phyloP scores from a whole-genome alignment of 2,113 vertebrate species.

The Phalacrocorax aristotelis region DNA sequence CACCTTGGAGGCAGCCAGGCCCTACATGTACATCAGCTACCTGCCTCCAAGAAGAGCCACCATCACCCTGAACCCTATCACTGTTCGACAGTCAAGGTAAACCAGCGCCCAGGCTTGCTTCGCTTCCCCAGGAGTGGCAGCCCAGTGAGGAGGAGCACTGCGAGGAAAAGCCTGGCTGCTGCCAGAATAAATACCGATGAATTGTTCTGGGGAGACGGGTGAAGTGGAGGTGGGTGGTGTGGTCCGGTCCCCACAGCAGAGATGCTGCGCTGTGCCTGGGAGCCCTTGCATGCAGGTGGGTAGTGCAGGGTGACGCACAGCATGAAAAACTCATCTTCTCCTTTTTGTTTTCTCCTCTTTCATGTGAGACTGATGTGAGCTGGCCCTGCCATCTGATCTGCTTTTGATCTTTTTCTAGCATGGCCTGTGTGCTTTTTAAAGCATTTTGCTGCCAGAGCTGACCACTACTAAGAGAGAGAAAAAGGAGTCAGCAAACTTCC shows the following conservation, averaged over 20 bases:
- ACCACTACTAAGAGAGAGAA: conserved; percentile 18
- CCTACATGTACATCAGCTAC: rapidly evolving
- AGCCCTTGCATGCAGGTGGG: neutral
- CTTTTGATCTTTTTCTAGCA: conserved; percentile 62
- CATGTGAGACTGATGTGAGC: neutral
- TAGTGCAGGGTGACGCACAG: rapidly evolving
- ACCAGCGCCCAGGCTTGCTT: neutral
- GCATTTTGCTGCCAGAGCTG: neutral
- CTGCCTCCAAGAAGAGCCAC: neutral
- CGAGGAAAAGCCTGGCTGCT: neutral
- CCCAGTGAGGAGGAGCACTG: neutral
- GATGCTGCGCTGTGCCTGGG: neutral
- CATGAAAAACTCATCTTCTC: neutral
- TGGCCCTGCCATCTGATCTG: neutral
- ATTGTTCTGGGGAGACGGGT: neutral
- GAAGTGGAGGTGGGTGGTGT: rapidly evolving
- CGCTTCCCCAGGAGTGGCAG: neutral
- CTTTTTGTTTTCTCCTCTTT: conserved; percentile 21
- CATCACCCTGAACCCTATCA: rapidly evolving
- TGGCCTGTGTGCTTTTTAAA: neutral
- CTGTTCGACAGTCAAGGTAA: rapidly evolving
- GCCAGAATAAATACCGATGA: neutral
- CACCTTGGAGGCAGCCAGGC: neutral
- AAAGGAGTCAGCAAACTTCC: conserved; percentile 14
- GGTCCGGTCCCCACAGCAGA: rapidly evolving